phyloP scores from a whole-genome alignment of 2,797 vertebrate species.

The Phoxinus dragarum region DNA sequence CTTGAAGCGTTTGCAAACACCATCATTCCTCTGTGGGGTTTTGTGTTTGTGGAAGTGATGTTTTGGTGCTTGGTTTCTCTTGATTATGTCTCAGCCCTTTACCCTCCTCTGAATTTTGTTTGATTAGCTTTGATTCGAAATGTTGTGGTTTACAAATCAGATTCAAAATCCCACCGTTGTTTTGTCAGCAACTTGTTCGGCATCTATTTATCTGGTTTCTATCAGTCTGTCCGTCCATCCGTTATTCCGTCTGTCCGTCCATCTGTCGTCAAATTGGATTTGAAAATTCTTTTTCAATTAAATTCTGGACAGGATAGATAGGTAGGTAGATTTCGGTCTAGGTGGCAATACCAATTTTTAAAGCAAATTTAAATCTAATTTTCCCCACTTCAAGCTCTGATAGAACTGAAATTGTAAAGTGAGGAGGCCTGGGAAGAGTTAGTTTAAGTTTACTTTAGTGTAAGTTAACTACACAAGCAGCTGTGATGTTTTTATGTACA shows the following conservation, averaged over 20 bases:
- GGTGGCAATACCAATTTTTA: neutral
- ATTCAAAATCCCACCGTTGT: constrained; percentile 9
- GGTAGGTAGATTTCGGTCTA: neutral
- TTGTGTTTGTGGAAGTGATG: constrained; percentile 15
- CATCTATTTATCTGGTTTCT: neutral
- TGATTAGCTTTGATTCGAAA: constrained; percentile 40
- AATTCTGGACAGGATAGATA: neutral
- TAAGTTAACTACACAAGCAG: neutral
- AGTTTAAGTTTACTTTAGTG: neutral
- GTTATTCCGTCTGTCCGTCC: neutral
- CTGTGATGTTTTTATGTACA: neutral
- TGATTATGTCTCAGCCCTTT: constrained; percentile 23
- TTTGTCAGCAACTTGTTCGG: constrained; percentile 3
- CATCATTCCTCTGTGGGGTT: constrained; percentile 13
- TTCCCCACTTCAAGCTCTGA: neutral
- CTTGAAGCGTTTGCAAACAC: constrained; percentile 27
- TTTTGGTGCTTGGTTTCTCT: constrained; percentile 13
- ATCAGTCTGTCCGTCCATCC: neutral
- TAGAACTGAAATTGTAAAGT: neutral
- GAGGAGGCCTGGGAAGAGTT: neutral
- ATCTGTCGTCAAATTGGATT: neutral
- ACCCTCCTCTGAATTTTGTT: constrained; percentile 28
- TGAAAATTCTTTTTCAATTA: neutral
- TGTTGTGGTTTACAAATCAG: constrained; percentile 15
- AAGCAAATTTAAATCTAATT: neutral